A percentile compares a stretch with the other conserved stretches of the same genome.
These are phyloP conservation scores for Syngnathus acus DNA, from an alignment of 2,797 vertebrate genomes.

Conservation along the genomic window DNA sequence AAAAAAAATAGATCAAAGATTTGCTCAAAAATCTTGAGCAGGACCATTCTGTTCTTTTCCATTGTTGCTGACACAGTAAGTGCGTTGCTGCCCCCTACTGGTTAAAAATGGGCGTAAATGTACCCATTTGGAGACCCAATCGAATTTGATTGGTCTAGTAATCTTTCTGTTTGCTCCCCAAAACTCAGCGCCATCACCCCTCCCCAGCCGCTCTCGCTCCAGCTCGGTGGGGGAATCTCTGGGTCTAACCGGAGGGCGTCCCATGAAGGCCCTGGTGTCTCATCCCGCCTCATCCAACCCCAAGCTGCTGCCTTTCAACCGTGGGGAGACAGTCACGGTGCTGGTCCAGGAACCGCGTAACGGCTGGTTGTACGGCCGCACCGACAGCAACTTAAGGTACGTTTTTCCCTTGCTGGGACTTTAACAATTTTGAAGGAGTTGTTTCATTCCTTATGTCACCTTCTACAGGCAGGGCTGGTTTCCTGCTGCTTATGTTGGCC, in stretches of 20 bases:
- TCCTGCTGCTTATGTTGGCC: constrained; percentile 85
- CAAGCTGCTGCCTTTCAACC: constrained; percentile 81
- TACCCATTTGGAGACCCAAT: no score
- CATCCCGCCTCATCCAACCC: constrained; percentile 80
- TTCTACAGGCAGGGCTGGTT: constrained; percentile 89
- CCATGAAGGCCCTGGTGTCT: constrained; percentile 79
- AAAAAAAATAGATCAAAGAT: no score
- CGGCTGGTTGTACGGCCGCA: constrained; percentile 90
- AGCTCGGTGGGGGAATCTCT: constrained; percentile 81
- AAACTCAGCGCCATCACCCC: constrained; percentile 64
- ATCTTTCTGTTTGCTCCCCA: neutral
- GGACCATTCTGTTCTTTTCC: neutral
- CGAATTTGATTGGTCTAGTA: neutral
- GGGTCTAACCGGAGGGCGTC: constrained; percentile 53
- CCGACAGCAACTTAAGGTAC: constrained; percentile 79
- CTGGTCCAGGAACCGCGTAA: constrained; percentile 84
- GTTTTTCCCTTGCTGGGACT: constrained; percentile 29
- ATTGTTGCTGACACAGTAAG: neutral
- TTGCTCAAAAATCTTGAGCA: no score
- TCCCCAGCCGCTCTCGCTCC: constrained; percentile 71
- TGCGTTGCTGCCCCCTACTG: neutral
- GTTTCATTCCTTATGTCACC: neutral
- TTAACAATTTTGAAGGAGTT: neutral
- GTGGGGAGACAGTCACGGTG: constrained; percentile 74
- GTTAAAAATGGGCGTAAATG: no score